Percentiles rank a stretch among this genome's conserved stretches.
Evolutionary conservation across 2,113 vertebrate species (phyloP).

Genomic region (Amblyopsis rosae): DNA sequence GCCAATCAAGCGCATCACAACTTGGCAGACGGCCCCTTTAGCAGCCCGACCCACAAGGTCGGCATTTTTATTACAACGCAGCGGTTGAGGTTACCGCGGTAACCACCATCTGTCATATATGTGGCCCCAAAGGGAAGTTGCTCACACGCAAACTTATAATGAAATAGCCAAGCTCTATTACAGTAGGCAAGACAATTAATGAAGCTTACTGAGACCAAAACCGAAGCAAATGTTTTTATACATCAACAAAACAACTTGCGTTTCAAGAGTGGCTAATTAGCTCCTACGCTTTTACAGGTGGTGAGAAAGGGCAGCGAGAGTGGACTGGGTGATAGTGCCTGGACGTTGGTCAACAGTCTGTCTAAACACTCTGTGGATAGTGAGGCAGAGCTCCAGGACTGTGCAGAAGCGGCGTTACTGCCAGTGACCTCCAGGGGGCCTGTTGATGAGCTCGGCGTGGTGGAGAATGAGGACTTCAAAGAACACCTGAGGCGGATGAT

Average conservation of each 20-base stretch:
- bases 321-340: conserved; percentile 22
- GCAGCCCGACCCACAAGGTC: conserved; percentile 49
- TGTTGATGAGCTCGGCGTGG: conserved; percentile 3
- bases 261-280: background rate
- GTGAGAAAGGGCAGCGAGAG: conserved; percentile 26
- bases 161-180: no score
- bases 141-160: no score
- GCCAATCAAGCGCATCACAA: conserved; percentile 11
- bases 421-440: conserved; percentile 22
- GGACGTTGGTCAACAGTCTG: conserved; percentile 37
- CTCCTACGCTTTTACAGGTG: conserved; percentile 26
- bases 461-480: conserved; percentile 3
- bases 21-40: conserved; percentile 3
- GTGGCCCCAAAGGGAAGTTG: no score
- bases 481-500: conserved; percentile 70
- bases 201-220: no score
- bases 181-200: no score
- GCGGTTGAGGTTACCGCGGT: no score
- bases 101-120: no score
- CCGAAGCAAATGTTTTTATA: no score
- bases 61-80: background rate
- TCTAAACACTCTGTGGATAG: conserved; percentile 31
- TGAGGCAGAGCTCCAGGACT: background rate
- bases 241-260: no score
- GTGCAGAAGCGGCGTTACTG: conserved; percentile 7